A percentile compares a stretch with the other conserved stretches of the same genome.
phyloP scores from a whole-genome alignment of 2,888 invertebrate genomes.

The Phortica magna region DNA sequence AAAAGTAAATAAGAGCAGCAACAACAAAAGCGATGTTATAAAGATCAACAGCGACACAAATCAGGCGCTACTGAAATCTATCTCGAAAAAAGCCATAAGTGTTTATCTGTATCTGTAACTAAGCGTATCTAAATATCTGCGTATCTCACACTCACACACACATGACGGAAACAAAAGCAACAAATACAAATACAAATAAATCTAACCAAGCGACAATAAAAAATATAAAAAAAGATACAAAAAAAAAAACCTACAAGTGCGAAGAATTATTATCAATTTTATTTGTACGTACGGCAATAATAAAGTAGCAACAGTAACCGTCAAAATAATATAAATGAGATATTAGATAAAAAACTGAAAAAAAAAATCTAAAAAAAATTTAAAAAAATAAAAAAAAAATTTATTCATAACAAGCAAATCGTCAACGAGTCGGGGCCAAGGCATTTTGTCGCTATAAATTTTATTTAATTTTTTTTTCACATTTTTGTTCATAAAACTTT shows the following conservation, averaged over 20 bases:
- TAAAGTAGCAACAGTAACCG: slow-evolving; percentile 43
- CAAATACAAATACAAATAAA: background rate
- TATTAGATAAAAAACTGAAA: background rate
- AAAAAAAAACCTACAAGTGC: slow-evolving; percentile 47
- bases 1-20: slow-evolving; percentile 35
- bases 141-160: background rate
- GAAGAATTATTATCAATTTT: slow-evolving; percentile 51
- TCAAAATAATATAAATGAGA: background rate
- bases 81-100: background rate
- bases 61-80: slow-evolving; percentile 3
- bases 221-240: slow-evolving; percentile 42
- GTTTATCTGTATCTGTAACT: background rate
- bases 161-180: background rate
- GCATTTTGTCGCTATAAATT: too few species aligned
- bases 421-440: too few species aligned
- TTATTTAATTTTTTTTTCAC: too few species aligned
- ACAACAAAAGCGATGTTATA: slow-evolving; percentile 36
- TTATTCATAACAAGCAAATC: background rate
- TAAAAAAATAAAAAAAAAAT: background rate
- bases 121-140: background rate
- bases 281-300: slow-evolving; percentile 48
- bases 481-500: too few species aligned
- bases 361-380: background rate
- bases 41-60: background rate
- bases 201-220: background rate